Conservation (phyloP, 2,888 invertebrate genomes). For the Tiliacea aurago region DNA sequence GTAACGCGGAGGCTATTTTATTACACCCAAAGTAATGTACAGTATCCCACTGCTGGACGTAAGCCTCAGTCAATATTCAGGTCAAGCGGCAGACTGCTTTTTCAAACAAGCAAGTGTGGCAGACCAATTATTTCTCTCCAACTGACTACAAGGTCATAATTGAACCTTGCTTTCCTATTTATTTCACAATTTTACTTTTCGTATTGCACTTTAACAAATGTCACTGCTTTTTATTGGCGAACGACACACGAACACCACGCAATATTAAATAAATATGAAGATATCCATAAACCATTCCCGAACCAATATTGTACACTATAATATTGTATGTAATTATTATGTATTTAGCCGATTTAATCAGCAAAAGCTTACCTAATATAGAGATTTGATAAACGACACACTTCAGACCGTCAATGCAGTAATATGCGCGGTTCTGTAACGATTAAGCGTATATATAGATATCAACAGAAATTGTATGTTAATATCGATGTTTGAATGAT, state of each 20-base stretch:
- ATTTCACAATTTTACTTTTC: no score
- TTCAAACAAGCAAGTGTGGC: no score
- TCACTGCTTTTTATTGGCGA: no score
- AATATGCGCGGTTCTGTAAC: slow-evolving; percentile 1
- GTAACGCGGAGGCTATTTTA: not conserved
- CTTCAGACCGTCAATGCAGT: not conserved
- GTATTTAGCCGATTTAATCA: not conserved
- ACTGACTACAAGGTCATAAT: no score
- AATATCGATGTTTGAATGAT: slow-evolving; percentile 16
- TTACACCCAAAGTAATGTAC: not conserved
- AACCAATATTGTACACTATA: not conserved
- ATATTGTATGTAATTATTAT: not conserved
- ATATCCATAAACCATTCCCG: not conserved
- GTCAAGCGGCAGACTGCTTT: not conserved
- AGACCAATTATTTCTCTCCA: no score
- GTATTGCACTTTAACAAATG: no score
- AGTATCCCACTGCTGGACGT: not conserved
- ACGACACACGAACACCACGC: not conserved
- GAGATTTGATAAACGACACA: slow-evolving; percentile 16
- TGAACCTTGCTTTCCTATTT: not conserved
- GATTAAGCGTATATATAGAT: slow-evolving; percentile 26
- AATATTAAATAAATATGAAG: not conserved
- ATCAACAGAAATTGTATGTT: slow-evolving; percentile 4
- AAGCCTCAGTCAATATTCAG: not conserved
- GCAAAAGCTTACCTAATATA: slow-evolving; percentile 14